Conservation (phyloP, 2,113 vertebrate genomes). For the Catharus bicknelli region DNA sequence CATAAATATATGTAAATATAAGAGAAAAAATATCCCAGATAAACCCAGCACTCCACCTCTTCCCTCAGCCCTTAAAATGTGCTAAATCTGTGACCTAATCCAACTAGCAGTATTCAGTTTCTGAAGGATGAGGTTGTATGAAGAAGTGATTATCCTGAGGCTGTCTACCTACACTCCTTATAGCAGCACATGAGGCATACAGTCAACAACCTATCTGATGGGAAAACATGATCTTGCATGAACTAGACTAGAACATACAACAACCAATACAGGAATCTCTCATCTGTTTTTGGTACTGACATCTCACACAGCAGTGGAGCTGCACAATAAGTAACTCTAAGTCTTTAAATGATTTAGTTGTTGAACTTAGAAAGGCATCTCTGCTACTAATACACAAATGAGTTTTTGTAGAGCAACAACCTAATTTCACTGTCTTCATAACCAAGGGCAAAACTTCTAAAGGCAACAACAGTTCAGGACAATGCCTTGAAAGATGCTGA, state of each 20-base stretch:
- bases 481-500: not conserved
- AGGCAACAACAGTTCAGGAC: not conserved
- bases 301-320: not conserved
- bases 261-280: not conserved
- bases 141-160: not conserved
- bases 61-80: not conserved
- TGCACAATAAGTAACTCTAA: not conserved
- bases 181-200: not conserved
- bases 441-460: not conserved
- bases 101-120: not conserved
- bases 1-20: no score
- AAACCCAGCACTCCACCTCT: not conserved
- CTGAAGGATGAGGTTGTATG: not conserved
- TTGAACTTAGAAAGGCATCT: not conserved
- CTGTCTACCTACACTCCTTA: not conserved
- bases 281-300: not conserved
- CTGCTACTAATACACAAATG: not conserved
- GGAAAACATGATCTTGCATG: not conserved
- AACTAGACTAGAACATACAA: not conserved
- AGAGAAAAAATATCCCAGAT: no score
- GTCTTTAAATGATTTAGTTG: not conserved
- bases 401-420: not conserved
- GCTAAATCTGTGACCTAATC: not conserved
- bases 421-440: not conserved
- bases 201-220: not conserved